Conservation (phyloP, 2,797 vertebrate genomes). For the Lithobates sylvaticus region DNA sequence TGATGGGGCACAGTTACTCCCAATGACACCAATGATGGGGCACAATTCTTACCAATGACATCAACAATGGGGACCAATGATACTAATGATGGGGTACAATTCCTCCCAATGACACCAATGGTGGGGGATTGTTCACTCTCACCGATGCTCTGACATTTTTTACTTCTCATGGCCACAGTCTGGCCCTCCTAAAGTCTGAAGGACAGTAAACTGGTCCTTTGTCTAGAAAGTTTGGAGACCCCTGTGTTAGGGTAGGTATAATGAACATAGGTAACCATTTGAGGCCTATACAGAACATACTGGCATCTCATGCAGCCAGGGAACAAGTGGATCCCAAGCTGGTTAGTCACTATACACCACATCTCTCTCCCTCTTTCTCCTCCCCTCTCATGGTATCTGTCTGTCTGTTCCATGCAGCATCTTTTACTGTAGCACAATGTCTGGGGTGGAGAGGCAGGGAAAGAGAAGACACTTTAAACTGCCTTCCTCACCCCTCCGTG, state of each 20-base stretch:
- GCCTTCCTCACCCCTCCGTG: slow-evolving; percentile 24
- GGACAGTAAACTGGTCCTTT: too few relatives aligned
- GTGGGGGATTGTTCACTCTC: too few relatives aligned
- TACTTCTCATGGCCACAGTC: too few relatives aligned
- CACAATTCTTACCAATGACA: too few relatives aligned
- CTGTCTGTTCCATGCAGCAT: slow-evolving; percentile 51
- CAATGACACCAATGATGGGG: too few relatives aligned
- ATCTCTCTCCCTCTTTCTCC: slow-evolving; percentile 57
- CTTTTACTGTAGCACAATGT: slow-evolving; percentile 39
- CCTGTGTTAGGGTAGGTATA: neutral
- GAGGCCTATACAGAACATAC: neutral
- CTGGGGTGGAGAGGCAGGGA: slow-evolving; percentile 51
- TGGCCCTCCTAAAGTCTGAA: too few relatives aligned
- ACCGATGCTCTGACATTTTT: too few relatives aligned
- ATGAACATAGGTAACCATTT: neutral
- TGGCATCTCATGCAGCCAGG: neutral
- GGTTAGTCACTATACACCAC: slow-evolving; percentile 17
- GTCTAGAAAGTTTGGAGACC: too few relatives aligned
- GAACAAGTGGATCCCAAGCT: neutral
- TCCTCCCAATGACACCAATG: too few relatives aligned
- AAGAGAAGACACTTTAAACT: slow-evolving; percentile 33
- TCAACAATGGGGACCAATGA: too few relatives aligned
- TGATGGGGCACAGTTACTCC: too few relatives aligned
- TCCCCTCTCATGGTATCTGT: slow-evolving; percentile 39
- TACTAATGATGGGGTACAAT: too few relatives aligned